These are phyloP conservation scores for Neotragus moschatus DNA, from an alignment of 2,113 vertebrate species.

Conservation along the genomic window DNA sequence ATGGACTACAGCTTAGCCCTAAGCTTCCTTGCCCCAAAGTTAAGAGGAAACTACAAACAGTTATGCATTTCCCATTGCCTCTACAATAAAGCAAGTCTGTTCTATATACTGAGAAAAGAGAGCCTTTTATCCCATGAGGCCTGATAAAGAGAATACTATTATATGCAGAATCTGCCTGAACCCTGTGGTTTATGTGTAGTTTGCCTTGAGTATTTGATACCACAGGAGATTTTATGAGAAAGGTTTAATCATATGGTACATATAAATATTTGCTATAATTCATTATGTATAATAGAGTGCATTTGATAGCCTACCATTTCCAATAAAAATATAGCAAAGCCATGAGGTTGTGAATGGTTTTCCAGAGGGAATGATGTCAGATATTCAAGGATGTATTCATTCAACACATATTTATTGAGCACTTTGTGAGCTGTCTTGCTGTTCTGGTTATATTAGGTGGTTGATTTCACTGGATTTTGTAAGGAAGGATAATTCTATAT, in stretches of 20 bases:
- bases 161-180: not conserved
- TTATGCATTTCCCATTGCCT: not conserved
- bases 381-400: not conserved
- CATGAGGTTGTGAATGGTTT: not conserved
- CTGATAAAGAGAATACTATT: not conserved
- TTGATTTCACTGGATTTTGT: not conserved
- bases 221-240: not conserved
- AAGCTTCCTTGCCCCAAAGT: not conserved
- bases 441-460: not conserved
- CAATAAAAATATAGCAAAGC: not conserved
- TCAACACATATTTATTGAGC: not conserved
- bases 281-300: conserved; percentile 5
- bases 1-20: not conserved
- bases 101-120: not conserved
- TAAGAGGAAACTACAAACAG: not conserved
- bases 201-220: conserved; percentile 38
- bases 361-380: not conserved
- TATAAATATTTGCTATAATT: conserved; percentile 37
- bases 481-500: not conserved
- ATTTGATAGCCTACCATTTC: conserved; percentile 30
- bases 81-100: not conserved
- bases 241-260: not conserved
- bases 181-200: not conserved
- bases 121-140: not conserved
- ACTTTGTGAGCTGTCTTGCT: not conserved